Conservation (phyloP, 2,888 invertebrate species). For the Drosophila phalerata region DNA sequence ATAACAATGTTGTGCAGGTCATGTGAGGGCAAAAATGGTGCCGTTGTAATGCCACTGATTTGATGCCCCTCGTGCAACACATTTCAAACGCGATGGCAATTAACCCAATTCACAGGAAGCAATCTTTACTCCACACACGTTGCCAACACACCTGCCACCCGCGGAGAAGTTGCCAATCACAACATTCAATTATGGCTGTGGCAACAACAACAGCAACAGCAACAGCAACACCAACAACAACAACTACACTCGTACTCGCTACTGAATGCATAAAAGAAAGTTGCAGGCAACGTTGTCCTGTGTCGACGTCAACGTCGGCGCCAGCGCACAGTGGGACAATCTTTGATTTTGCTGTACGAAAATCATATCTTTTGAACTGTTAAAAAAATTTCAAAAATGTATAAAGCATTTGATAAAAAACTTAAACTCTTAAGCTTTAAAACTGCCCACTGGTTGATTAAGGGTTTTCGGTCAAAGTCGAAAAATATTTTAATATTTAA, state of each 20-base stretch:
- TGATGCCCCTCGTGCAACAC: conserved; percentile 28
- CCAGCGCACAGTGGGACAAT: no score
- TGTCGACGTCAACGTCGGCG: conserved; percentile 7
- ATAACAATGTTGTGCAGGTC: conserved; percentile 41
- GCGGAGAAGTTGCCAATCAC: conserved; percentile 50
- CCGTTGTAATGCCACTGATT: conserved; percentile 35
- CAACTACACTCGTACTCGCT: conserved; percentile 6
- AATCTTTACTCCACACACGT: conserved; percentile 4
- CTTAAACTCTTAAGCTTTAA: no score
- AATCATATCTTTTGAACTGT: no score
- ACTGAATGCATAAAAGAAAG: conserved; percentile 46
- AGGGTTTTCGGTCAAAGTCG: no score
- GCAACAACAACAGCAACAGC: conserved; percentile 13
- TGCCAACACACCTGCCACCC: background rate
- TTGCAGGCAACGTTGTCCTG: conserved; percentile 15
- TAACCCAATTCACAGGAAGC: conserved; percentile 65
- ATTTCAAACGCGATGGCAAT: conserved; percentile 45
- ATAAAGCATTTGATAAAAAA: no score
- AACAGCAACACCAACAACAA: background rate
- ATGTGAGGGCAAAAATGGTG: conserved; percentile 34
- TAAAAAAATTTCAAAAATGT: no score
- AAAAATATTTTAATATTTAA: no score
- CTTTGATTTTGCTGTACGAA: no score
- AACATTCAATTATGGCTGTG: conserved; percentile 68
- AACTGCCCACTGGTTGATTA: no score